Percentiles rank a stretch among this genome's conserved stretches.
Evolutionary conservation across 2,113 vertebrate species (phyloP).

Genomic region (Sinocyclocheilus anophthalmus): DNA sequence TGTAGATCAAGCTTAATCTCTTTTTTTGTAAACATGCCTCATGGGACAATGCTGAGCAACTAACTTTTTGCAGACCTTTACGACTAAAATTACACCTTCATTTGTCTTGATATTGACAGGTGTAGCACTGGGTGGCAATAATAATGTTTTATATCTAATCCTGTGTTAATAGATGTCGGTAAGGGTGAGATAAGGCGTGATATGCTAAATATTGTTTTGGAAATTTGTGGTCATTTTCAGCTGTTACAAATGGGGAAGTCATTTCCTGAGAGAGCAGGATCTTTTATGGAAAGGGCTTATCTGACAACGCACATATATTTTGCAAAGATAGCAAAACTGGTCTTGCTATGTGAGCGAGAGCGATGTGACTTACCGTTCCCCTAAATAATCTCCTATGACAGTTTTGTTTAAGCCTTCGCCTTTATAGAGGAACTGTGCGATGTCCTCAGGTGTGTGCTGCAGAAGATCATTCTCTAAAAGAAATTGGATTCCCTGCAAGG

Average conservation of each 20-base stretch:
- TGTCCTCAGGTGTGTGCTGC: conserved; percentile 93
- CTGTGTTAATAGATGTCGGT: not conserved
- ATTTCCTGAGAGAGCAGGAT: not conserved
- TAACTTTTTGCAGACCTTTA: not conserved
- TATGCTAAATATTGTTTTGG: conserved; percentile 18
- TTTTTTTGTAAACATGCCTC: conserved; percentile 22
- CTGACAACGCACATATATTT: conserved; percentile 56
- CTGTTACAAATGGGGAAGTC: conserved; percentile 22
- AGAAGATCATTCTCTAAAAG: conserved; percentile 96
- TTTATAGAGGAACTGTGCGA: conserved; percentile 97
- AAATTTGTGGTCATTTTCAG: conserved; percentile 8
- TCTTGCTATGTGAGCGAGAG: conserved; percentile 36
- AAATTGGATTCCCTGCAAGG: conserved; percentile 91
- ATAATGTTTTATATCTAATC: conserved; percentile 11
- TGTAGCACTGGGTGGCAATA: not conserved
- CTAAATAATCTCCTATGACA: conserved; percentile 95
- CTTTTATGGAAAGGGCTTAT: conserved; percentile 50
- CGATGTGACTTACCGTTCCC: conserved; percentile 84
- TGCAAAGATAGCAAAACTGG: conserved; percentile 11
- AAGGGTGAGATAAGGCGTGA: conserved; percentile 26
- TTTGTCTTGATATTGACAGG: not conserved
- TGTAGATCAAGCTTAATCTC: not conserved
- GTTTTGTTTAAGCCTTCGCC: conserved; percentile 99
- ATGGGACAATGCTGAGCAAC: not conserved
- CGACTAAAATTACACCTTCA: not conserved